phyloP scores from a whole-genome alignment of 2,797 vertebrate genomes.

The Melanotaenia trifasciata region DNA sequence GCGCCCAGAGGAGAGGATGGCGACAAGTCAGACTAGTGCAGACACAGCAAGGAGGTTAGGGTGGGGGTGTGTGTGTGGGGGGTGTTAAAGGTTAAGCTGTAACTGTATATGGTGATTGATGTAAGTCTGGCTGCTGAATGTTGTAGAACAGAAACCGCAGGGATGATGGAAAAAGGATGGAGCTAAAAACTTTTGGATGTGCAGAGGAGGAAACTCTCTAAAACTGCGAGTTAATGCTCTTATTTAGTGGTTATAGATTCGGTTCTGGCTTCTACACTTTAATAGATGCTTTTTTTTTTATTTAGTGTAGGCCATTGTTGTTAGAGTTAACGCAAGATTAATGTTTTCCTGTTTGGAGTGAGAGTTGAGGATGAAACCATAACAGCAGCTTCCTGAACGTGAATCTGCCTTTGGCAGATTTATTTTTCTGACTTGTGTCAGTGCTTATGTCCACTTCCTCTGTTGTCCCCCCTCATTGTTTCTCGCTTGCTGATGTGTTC shows the following conservation, averaged over 20 bases:
- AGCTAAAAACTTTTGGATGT: constrained; percentile 49
- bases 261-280: constrained; percentile 72
- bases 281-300: constrained; percentile 59
- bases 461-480: constrained; percentile 28
- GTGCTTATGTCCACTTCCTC: constrained; percentile 21
- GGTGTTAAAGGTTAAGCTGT: constrained; percentile 39
- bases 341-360: constrained; percentile 51
- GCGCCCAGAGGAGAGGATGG: constrained; percentile 89
- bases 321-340: constrained; percentile 55
- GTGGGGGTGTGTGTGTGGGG: not conserved
- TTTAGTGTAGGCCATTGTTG: constrained; percentile 56
- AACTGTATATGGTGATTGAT: constrained; percentile 62
- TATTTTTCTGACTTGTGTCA: constrained; percentile 32
- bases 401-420: constrained; percentile 47
- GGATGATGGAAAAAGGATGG: constrained; percentile 46
- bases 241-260: constrained; percentile 72
- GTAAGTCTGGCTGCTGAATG: constrained; percentile 63
- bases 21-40: constrained; percentile 92
- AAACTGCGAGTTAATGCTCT: constrained; percentile 58
- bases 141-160: constrained; percentile 57
- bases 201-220: constrained; percentile 58
- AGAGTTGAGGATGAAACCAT: constrained; percentile 46
- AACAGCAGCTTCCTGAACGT: constrained; percentile 49
- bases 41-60: constrained; percentile 26
- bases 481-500: constrained; percentile 27